Evolutionary conservation across 2,888 invertebrate species (phyloP), one percentile per base, ranked within the genome.

Genomic region (Sturmia bella): DNA sequence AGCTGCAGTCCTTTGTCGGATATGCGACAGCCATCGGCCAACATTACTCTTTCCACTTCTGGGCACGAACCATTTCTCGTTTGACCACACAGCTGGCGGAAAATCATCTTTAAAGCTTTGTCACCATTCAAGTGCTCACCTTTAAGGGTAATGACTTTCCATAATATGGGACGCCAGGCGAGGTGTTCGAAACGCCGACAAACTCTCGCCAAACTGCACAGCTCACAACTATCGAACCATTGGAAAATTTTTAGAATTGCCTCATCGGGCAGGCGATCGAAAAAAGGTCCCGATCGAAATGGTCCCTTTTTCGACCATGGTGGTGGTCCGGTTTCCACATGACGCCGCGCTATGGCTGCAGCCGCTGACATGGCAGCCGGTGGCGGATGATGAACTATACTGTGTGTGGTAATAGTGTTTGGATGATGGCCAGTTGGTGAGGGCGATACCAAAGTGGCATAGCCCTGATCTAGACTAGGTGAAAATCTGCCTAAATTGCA

Each of bases 391-490:
- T 85, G 86, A 4, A 85, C 85, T 66, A 85, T 85, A 72, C 83
- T 84, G 61, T 86, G 86, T 0, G 86, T 85, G 27, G 85, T 86
- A 54, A 85, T 85, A 2, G 85, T 84, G 24, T 84, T 87, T 43
- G 85, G 86, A 83, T 89, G 89, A 69, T 89, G 88, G 17, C 89
- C 89, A 0, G 90, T 89, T 3, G 92, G 92, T 85, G 93, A 92
- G 54, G 93, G 92, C 19, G 93, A 92, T 0, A 95, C 94, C 75
- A 96, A 91, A 7, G 96, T 96, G 86, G 96, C 96, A 91, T 96
- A 96, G 1, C 96, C 96, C 89, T 96, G 95, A 90, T 96, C 96
- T 48, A 95, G 91, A 87, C 94, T 95, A 50, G 95, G 94, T 87
- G 93, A 93, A 83, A 92, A 92, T 84, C 93, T 92, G 15, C 90